These are phyloP conservation scores for Drosophila subquinaria DNA, from an alignment of 2,888 invertebrate genomes.

Conservation along the genomic window DNA sequence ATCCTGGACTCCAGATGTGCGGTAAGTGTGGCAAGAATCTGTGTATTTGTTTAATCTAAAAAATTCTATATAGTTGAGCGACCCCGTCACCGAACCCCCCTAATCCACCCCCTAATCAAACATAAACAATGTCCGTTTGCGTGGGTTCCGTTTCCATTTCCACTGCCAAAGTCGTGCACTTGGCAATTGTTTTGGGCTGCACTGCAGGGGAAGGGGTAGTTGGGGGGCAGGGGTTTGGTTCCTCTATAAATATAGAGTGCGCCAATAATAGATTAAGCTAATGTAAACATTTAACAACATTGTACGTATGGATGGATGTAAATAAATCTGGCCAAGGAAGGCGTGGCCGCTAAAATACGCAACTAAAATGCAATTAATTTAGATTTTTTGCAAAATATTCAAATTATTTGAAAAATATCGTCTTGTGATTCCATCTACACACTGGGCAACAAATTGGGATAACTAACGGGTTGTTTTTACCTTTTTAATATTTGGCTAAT, in stretches of 20 bases:
- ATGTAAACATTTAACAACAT: constrained; percentile 47
- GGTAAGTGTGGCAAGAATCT: constrained; percentile 76
- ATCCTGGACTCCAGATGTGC: constrained; percentile 83
- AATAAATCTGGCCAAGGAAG: constrained; percentile 25
- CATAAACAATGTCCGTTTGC: constrained; percentile 49
- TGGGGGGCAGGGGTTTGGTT: background rate
- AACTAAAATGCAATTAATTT: constrained; percentile 41
- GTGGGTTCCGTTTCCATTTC: constrained; percentile 43
- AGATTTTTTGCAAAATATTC: constrained; percentile 17
- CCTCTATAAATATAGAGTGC: constrained; percentile 56
- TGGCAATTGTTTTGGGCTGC: background rate
- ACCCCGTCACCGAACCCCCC: constrained; percentile 9
- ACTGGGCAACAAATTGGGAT: constrained; percentile 1
- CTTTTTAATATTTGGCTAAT: too few species aligned
- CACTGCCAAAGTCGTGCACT: constrained; percentile 38
- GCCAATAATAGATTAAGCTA: constrained; percentile 64
- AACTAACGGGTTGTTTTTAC: too few species aligned
- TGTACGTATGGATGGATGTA: constrained; percentile 4
- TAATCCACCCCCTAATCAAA: background rate
- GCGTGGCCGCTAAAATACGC: constrained; percentile 26
- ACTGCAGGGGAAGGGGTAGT: background rate
- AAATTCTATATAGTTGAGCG: constrained; percentile 27
- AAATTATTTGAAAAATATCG: constrained; percentile 21
- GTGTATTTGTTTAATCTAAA: background rate
- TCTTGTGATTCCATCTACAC: constrained; percentile 4